Base-by-base conservation (phyloP, 2,888 invertebrate genomes). In the Rotaria macrura region DNA sequence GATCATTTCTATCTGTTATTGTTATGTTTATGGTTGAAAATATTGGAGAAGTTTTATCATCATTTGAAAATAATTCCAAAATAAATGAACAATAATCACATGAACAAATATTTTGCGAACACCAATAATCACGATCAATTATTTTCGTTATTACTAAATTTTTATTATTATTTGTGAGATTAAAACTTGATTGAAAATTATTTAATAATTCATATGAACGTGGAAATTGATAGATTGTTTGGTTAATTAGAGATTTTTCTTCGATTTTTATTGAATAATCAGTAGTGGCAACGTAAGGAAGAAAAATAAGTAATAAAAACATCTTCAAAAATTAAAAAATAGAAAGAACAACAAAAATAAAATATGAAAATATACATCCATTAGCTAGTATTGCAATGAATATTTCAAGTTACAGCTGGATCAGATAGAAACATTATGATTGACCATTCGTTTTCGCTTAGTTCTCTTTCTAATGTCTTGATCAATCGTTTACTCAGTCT, bases 121-220 rank as follows among this genome's bases (percentile, higher is more conserved):
- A 79, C 79, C 79, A 79, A 14, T 40, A 25, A 79, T 79, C 79
- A n/a, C 79, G 79, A 79, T 79, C 79, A 25, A 79, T 79, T 3
- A 6, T 10, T 79, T 79, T 40, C 14, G 40, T 79, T 43, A 79
- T 25, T 9, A 79, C 14, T 43, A 79, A 43, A 43, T 79, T 34
- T 43, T n/a, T 25, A 79, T 79, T 79, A n/a, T 40, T n/a, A 12
- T 79, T 40, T 3, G n/a, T 79, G 40, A 43, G n/a, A 79, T 43
- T 43, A 43, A 43, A 79, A 79, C 23, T 43, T 43, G 79, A 79
- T 43, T 43, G 43, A 79, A 79, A 43, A 79, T 79, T 79, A 79
- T 40, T 79, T 43, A 79, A 12, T 79, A 79, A 79, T 79, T 79
- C 79, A 79, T 79, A 79, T n/a, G 40, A 40, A 43, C 23, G 12